Evolutionary conservation across 2,797 vertebrate species (phyloP).

Genomic region (Alectoris magna): DNA sequence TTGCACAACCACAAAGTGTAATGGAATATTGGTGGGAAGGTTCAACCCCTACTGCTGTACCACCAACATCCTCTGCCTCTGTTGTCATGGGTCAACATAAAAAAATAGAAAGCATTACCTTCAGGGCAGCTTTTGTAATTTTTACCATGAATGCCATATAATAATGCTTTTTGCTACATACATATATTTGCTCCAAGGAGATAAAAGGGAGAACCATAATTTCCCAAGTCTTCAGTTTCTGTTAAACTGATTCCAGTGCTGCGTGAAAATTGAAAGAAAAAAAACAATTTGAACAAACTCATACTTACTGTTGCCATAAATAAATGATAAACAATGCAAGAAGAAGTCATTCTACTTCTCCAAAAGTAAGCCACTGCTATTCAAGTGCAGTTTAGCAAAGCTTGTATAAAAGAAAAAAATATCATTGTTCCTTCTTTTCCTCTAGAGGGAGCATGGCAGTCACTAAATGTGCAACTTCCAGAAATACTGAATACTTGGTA

Average conservation of each 20-base stretch:
- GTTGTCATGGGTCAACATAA: background rate
- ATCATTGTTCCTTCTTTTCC: background rate
- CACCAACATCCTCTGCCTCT: background rate
- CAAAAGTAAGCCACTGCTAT: background rate
- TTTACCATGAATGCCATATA: background rate
- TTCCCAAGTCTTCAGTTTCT: background rate
- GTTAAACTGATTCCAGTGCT: background rate
- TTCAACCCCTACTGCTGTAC: background rate
- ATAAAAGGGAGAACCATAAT: background rate
- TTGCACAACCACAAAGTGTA: background rate
- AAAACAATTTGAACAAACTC: background rate
- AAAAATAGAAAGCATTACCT: background rate
- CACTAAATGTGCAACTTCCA: background rate
- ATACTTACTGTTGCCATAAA: background rate
- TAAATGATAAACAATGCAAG: background rate
- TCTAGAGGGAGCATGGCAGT: conserved; percentile 59
- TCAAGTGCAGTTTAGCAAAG: background rate
- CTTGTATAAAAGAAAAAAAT: background rate
- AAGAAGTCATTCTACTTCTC: background rate
- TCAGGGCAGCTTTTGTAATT: background rate
- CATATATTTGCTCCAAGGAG: background rate
- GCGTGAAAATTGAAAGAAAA: background rate
- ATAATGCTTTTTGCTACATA: background rate
- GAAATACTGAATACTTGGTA: background rate
- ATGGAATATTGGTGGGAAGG: background rate